A percentile compares a stretch with the other conserved stretches of the same genome.
Evolutionary conservation across 2,113 vertebrate genomes (phyloP).

Genomic region (Catagonus wagneri): DNA sequence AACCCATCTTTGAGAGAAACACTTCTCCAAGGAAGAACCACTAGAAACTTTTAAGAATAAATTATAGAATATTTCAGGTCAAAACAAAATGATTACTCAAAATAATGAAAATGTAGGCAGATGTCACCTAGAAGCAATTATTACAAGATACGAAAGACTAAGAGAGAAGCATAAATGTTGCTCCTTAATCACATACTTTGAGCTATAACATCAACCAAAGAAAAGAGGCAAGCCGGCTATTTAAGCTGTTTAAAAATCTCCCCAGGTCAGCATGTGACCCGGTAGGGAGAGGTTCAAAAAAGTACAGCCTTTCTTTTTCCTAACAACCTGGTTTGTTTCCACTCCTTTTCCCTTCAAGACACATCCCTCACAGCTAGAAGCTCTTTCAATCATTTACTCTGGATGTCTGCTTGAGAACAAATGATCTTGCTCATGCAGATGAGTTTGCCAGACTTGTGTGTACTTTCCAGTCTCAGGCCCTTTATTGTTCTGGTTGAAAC

Average conservation of each 20-base stretch:
- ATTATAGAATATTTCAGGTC: neutral
- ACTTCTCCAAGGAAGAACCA: slow-evolving; percentile 29
- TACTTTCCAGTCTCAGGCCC: slow-evolving; percentile 91
- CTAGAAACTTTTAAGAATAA: neutral
- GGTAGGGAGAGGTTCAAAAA: slow-evolving; percentile 86
- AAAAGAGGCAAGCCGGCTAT: slow-evolving; percentile 81
- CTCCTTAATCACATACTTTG: slow-evolving; percentile 70
- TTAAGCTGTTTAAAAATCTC: slow-evolving; percentile 84
- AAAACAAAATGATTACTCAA: slow-evolving; percentile 24
- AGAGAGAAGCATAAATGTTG: slow-evolving; percentile 25
- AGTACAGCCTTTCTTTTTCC: slow-evolving; percentile 87
- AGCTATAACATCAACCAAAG: slow-evolving; percentile 77
- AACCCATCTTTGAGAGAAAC: neutral
- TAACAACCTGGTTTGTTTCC: slow-evolving; percentile 89
- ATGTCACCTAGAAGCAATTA: slow-evolving; percentile 52
- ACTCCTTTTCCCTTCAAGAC: slow-evolving; percentile 86
- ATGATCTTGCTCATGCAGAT: slow-evolving; percentile 90
- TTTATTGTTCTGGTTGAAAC: slow-evolving; percentile 96
- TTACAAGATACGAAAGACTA: slow-evolving; percentile 23
- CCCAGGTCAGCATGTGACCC: slow-evolving; percentile 86
- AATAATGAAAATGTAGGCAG: slow-evolving; percentile 3
- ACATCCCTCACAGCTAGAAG: slow-evolving; percentile 88
- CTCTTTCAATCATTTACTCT: slow-evolving; percentile 89
- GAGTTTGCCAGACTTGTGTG: slow-evolving; percentile 93
- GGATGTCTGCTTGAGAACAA: slow-evolving; percentile 89